Evolutionary conservation across 2,797 vertebrate genomes (phyloP), one percentile per base, ranked within the genome.

Genomic region (Nothura maculosa): DNA sequence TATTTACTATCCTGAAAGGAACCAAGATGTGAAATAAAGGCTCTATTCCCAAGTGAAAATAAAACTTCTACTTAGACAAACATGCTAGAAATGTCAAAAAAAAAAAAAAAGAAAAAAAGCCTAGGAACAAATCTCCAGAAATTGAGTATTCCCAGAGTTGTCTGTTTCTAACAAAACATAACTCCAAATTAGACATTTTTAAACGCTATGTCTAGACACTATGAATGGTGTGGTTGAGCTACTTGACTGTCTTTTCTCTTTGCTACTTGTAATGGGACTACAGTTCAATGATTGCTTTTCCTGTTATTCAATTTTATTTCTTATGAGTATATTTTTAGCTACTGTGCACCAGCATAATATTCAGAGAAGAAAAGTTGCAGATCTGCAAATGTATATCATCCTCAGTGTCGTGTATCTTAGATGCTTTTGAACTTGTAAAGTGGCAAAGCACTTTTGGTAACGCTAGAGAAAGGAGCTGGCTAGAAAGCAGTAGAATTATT

Each of bases 171-270:
- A 80, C 32, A n/a, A 52, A 89, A 43, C n/a, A 32, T 84, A 92
- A 88, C 70, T 82, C 54, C 74, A 34, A 79, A 81, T 80, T 82
- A 79, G 57, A 57, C 36, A 36, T 88, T 91, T 64, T 91, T 48
- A 88, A 91, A 88, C 74, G 48, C n/a, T 77, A 9, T 45, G 81
- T 92, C 91, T 94, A 93, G 92, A 93, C 82, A 1, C 17, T 64
- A 24, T 85, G 78, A 91, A 83, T 76, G 55, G 34, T 62, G 60
- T 88, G 62, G 25, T 87, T 77, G 83, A 54, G 40, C 73, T 92
- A 81, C 72, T 81, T 38, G 9, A 40, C 18, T 62, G 36, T 79
- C 21, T 89, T 89, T 90, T 84, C 43, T 45, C 57, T 68, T 74
- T 90, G 25, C 12, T 67, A 17, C 12, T 84, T 50, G 20, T 86